Base-by-base conservation (phyloP, 2,888 invertebrate species). In the Yponomeuta sedellus region DNA sequence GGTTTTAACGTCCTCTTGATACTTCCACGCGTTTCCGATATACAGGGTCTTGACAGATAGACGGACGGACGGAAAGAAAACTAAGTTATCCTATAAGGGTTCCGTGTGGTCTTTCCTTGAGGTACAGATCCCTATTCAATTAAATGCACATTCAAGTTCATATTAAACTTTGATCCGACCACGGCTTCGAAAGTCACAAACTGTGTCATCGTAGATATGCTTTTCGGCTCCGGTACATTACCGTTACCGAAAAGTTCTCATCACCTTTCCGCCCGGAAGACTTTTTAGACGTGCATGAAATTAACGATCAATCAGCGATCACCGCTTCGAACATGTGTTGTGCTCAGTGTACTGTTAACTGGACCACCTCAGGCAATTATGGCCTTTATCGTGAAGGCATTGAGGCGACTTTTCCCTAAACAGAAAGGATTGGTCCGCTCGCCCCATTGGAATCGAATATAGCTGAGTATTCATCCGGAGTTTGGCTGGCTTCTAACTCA, bases 381-480 rank as follows among this genome's bases (percentile, higher is more conserved):
- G 16, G 44, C 16, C 44, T 52, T 52, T 52, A 52, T 16, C 44
- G 12, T 5, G 5, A 4, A 52, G 44, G 10, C 0, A 16, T 52
- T 52, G 44, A 12, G 44, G 16, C 44, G 44, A 52, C 16, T 2
- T 52, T 52, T 12, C 16, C 44, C 44, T 52, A 16, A 16, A 52
- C 16, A 16, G 3, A 4, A 8, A 3, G 44, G 16, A 52, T 52
- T 10, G 44, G 44, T 4, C 44, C 44, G 44, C 8, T 52, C 44
- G 44, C 44, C 44, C 44, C 44, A 52, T 52, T 52, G 44, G 44
- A 52, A 52, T 52, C 44, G 44, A 52, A 52, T 52, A 52, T 52
- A 52, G 44, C 44, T 52, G 44, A 52, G 44, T 52, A 52, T 52
- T 52, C 44, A 52, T 52, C 44, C 44, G 44, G 44, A 52, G 44